These are phyloP conservation scores for Siniperca undulata DNA, from an alignment of 2,797 vertebrate genomes.

Conservation along the genomic window DNA sequence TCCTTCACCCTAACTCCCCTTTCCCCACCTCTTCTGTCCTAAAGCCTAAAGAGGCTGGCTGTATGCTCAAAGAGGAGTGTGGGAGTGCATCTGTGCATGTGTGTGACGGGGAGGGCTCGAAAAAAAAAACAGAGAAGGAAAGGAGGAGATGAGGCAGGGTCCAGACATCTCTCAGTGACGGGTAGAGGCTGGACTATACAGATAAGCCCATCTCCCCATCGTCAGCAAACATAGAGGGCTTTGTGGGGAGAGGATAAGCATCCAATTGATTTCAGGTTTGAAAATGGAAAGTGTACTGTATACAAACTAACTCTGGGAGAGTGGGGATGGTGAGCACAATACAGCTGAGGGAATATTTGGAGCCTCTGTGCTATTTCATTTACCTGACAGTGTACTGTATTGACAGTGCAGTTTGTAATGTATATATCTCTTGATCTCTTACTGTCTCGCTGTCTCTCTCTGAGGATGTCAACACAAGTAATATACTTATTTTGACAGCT, in stretches of 20 bases:
- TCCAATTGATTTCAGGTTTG: constrained; percentile 75
- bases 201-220: constrained; percentile 77
- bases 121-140: constrained; percentile 34
- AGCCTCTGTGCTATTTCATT: constrained; percentile 20
- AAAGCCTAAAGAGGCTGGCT: constrained; percentile 51
- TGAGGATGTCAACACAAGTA: constrained; percentile 26
- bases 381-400: constrained; percentile 15
- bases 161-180: constrained; percentile 70
- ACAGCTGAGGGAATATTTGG: constrained; percentile 21
- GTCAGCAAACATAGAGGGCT: constrained; percentile 69
- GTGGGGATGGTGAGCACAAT: background rate
- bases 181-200: constrained; percentile 74
- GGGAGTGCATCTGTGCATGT: constrained; percentile 8
- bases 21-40: constrained; percentile 25
- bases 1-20: constrained; percentile 10
- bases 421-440: background rate
- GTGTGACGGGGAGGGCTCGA: constrained; percentile 18
- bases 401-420: constrained; percentile 25
- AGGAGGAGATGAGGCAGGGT: constrained; percentile 48
- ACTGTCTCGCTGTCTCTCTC: background rate
- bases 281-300: constrained; percentile 68
- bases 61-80: constrained; percentile 33
- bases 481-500: constrained; percentile 21
- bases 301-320: constrained; percentile 48
- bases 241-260: constrained; percentile 73